phyloP scores from a whole-genome alignment of 2,113 vertebrate genomes.

The Eolophus roseicapilla region DNA sequence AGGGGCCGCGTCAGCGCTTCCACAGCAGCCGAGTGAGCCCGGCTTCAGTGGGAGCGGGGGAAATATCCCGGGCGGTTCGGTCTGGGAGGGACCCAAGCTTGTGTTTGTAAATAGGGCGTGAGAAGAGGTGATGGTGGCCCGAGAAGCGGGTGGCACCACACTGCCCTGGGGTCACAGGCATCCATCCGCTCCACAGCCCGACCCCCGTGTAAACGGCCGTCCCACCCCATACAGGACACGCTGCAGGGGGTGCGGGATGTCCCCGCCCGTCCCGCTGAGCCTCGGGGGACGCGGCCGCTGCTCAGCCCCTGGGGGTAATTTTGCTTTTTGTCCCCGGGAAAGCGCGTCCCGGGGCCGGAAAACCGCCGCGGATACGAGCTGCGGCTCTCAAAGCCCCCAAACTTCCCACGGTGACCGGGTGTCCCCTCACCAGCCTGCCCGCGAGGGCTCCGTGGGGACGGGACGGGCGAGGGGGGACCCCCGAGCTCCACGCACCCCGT shows the following conservation, averaged over 20 bases:
- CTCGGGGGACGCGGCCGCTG: not conserved
- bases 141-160: accelerated
- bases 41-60: not conserved
- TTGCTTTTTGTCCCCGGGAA: not conserved
- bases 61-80: not conserved
- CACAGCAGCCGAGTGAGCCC: not conserved
- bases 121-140: accelerated
- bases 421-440: not conserved
- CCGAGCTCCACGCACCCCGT: not conserved
- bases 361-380: not conserved
- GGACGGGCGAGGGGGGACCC: not conserved
- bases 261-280: not conserved
- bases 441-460: not conserved
- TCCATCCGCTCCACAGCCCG: not conserved
- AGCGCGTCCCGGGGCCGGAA: not conserved
- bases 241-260: not conserved
- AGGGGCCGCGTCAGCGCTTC: not conserved
- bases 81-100: accelerated
- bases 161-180: not conserved
- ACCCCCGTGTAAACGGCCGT: not conserved
- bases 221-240: accelerated
- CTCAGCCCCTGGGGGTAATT: not conserved
- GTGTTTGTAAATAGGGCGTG: not conserved
- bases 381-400: not conserved
- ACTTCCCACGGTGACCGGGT: not conserved